Conservation (phyloP, 2,888 invertebrate species). For the Labia minor region DNA sequence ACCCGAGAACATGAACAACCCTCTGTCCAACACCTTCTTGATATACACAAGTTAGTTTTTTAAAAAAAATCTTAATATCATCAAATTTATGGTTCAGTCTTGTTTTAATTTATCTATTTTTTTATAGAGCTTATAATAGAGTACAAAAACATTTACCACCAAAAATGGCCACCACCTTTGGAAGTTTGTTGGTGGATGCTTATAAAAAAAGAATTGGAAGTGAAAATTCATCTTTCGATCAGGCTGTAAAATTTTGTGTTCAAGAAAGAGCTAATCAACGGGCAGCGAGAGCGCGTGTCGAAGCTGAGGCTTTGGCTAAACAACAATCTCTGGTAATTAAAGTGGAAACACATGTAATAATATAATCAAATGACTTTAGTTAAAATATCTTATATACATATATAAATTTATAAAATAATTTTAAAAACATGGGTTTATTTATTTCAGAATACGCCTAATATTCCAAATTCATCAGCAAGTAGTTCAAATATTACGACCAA, state of each 20-base stretch:
- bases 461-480: too few relatives aligned
- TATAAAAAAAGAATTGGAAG: conserved; percentile 51
- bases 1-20: conserved; percentile 32
- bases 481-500: too few relatives aligned
- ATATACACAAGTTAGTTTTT: neutral
- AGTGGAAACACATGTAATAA: too few relatives aligned
- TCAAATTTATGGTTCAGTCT: too few relatives aligned
- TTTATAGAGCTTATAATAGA: conserved; percentile 57
- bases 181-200: conserved; percentile 54
- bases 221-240: conserved; percentile 47
- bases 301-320: neutral
- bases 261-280: conserved; percentile 35
- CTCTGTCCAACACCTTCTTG: conserved; percentile 39
- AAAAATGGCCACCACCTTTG: conserved; percentile 48
- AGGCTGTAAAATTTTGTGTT: conserved; percentile 60
- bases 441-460: too few relatives aligned
- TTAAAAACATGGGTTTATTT: too few relatives aligned
- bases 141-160: conserved; percentile 50
- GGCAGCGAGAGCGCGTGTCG: neutral
- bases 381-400: too few relatives aligned
- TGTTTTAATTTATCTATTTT: conserved; percentile 30
- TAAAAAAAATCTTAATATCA: neutral
- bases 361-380: too few relatives aligned
- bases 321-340: too few relatives aligned
- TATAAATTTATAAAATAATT: too few relatives aligned